Evolutionary conservation across 1,140 invertebrate genomes (phyloP), one percentile per base, ranked within the genome.

Genomic region (Mercenaria mercenaria): DNA sequence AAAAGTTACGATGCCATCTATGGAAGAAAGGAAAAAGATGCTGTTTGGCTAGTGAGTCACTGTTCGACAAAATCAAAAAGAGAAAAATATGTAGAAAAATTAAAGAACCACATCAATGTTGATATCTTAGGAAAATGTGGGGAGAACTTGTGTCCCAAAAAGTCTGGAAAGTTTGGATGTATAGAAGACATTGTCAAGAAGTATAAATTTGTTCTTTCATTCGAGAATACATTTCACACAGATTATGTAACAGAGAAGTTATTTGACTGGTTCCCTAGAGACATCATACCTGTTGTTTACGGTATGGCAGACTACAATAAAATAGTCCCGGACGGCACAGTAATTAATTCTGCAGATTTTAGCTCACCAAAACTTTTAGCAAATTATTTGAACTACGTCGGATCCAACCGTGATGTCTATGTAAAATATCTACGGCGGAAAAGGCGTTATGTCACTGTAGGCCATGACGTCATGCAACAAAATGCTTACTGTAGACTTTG

Each of bases 241-340:
- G 98, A 99, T 95, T 99, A 99, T 95, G 98, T 99, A 67, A 99
- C 99, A 0, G 99, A 99, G 95, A 99, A 99, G 95, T 99, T 99
- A 95, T 99, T 98, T 95, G 59, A 52, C 41, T 52, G 47, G 47
- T 88, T 64, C 47, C 11, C 56, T 1, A 10, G 20, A 29, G 74
- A 88, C 39, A 77, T 88, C 32, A 79, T 88, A 64, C 72, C 37
- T 3, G 74, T 88, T 29, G 85, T 88, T 41, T 47, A 69, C 15
- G 85, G 85, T 32, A 69, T 67, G 52, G 74, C 72, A 15, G 41
- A 77, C n/a, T 88, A 88, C 32, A 47, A 37, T 0, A 39, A 64
- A 18, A 79, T 79, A 18, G 59, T 37, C 1, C 85, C 85, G 10
- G 29, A 61, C 1, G 74, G 85, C 6, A 79, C 74, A 10, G 20